phyloP scores from a whole-genome alignment of 2,797 vertebrate genomes.

The Leptodactylus fallax region DNA sequence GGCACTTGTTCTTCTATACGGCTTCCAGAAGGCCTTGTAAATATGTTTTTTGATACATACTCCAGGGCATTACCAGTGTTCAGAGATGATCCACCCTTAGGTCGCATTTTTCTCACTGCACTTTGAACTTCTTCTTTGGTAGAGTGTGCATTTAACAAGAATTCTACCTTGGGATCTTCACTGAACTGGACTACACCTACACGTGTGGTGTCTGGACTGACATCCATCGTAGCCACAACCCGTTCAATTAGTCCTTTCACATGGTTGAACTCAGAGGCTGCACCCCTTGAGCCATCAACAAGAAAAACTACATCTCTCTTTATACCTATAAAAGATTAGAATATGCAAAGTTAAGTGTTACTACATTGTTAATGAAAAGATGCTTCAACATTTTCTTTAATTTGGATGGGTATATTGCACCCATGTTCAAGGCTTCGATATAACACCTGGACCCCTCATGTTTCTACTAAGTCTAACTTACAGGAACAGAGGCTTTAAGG shows the following conservation, averaged over 20 bases:
- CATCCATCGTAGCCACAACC: slow-evolving; percentile 85
- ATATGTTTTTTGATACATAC: slow-evolving; percentile 87
- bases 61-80: slow-evolving; percentile 89
- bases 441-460: background rate
- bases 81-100: slow-evolving; percentile 81
- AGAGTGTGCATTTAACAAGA: slow-evolving; percentile 85
- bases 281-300: slow-evolving; percentile 86
- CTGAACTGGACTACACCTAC: slow-evolving; percentile 93
- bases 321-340: slow-evolving; percentile 65
- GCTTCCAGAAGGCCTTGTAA: slow-evolving; percentile 88
- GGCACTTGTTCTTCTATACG: slow-evolving; percentile 92
- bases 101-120: slow-evolving; percentile 78
- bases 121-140: slow-evolving; percentile 85
- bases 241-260: slow-evolving; percentile 83
- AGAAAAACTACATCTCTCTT: slow-evolving; percentile 94
- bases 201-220: slow-evolving; percentile 86
- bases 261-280: slow-evolving; percentile 80
- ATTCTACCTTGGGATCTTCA: slow-evolving; percentile 84
- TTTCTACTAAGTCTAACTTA: background rate
- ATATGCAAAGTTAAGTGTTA: background rate
- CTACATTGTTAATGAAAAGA: background rate
- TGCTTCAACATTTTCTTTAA: background rate
- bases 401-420: background rate
- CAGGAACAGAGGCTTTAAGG: no score
- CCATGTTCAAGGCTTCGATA: background rate